Percentiles rank a stretch among this genome's conserved stretches.
Conservation (phyloP, 2,888 invertebrate species). For the Sycophila texana region DNA sequence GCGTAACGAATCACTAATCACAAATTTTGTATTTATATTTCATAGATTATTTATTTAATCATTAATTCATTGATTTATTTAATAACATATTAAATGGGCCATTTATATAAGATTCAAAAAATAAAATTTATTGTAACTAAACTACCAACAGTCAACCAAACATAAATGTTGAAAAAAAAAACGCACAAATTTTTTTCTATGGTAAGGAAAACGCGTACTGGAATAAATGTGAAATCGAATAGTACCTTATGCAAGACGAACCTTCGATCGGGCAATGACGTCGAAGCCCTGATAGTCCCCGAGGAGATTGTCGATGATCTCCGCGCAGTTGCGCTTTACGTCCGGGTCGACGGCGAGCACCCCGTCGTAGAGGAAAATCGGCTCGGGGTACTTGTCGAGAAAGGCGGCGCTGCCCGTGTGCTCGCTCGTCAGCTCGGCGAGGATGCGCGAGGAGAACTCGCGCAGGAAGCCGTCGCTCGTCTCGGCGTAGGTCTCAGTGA, state of each 20-base stretch:
- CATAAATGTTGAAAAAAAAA: no score
- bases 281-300: slow-evolving; percentile 77
- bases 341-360: slow-evolving; percentile 79
- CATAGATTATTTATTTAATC: no score
- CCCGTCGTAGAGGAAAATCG: slow-evolving; percentile 76
- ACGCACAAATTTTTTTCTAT: no score
- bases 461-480: slow-evolving; percentile 77
- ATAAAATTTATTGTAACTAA: no score
- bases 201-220: no score
- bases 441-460: slow-evolving; percentile 78
- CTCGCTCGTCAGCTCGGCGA: slow-evolving; percentile 77
- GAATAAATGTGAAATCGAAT: no score
- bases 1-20: no score
- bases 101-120: no score
- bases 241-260: slow-evolving; percentile 36
- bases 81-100: no score
- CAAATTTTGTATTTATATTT: no score
- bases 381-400: slow-evolving; percentile 74
- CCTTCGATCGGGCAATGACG: slow-evolving; percentile 69
- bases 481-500: slow-evolving; percentile 75
- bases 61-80: no score
- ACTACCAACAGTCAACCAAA: no score
- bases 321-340: slow-evolving; percentile 78
- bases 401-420: slow-evolving; percentile 76
- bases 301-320: slow-evolving; percentile 78